Base-by-base conservation (phyloP, 2,888 invertebrate genomes). In the Globia sparganii region DNA sequence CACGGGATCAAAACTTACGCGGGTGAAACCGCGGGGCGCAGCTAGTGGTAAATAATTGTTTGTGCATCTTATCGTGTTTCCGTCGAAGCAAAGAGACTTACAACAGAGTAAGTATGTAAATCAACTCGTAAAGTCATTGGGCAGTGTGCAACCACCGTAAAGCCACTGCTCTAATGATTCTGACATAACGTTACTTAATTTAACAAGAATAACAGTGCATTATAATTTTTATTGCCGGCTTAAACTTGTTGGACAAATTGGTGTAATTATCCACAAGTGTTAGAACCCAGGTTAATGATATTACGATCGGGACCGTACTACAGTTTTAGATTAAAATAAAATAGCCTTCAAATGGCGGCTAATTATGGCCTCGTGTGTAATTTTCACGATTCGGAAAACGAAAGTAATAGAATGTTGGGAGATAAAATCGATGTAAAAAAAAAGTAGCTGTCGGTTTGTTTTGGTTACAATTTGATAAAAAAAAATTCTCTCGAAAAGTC, bases 121-220 rank as follows among this genome's bases (percentile, higher is more conserved):
- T 83, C 37, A 72, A 58, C 69, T 68, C 68, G 69, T 78, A 66
- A 72, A 78, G 34, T 74, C 66, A 77, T 86, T 76, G 25, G 72
- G 73, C 66, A 87, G 81, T 86, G 87, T 87, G 77, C 72, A 84
- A 64, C 75, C n/a, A 78, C 75, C 83, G 73, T 80, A 69, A 84
- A 83, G 61, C 72, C 78, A 85, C 75, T 81, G 77, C 75, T 84
- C 78, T 83, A 86, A 84, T 73, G 77, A 82, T 86, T 86, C 88
- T 89, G 88, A 89, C 90, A 90, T 92, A 93, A 93, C 92, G 91
- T 91, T 93, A 93, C 92, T 92, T 91, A 91, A 92, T 91, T 84
- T 90, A 90, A 92, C 89, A 78, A 91, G 90, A 90, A 84, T 84
- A 84, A 81, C 86, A 86, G 88, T 89, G 80, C 84, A 90, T 91